Evolutionary conservation across 23 tunicate genomes (phyloP), one percentile per base, ranked within the genome.

Genomic region (Styela clava): DNA sequence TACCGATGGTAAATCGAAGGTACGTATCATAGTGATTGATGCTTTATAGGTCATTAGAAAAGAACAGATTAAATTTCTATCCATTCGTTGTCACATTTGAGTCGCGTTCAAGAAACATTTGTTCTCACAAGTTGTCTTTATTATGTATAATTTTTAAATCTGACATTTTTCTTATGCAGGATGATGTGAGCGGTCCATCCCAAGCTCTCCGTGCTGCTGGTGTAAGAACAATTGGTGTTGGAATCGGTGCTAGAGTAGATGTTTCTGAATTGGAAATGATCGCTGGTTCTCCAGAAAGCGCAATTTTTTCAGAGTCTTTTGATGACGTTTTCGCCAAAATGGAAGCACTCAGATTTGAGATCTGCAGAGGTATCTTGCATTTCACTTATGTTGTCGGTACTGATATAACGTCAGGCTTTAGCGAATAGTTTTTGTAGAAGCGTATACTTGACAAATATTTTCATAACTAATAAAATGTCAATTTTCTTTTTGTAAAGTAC

Each of bases 1-100:
- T 44, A 93, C 98, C 25, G 98, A 87, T 78, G 98, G 98, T 33
- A 68, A 35, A 27, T 88, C 98, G 2, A 79, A 83, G 84, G 94
- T 87, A 65, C 67, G 74, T 26, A 1, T 0, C 25, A 68, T 34
- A 25, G n/a, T 28, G 0, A 22, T 20, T 0, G 64, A 61, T 23
- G n/a, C 22, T 61, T 61, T 23, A 21, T 61, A 22, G n/a, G 64
- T 61, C 64, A 61, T 61, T 21, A 21, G n/a, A n/a, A 22, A 22
- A 69, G 74, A 22, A 24, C 31, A 19, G 74, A 22, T 22, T 26
- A 0, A 69, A 69, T 24, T 21, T 61, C 64, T 61, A 61, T 21
- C 64, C 64, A 61, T 61, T 21, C 64, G n/a, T 0, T 23, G 64
- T 61, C n/a, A n/a, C n/a, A n/a, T n/a, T n/a, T n/a, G n/a, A n/a